phyloP scores from a whole-genome alignment of 2,888 invertebrate genomes.

The Cheilosia urbana region DNA sequence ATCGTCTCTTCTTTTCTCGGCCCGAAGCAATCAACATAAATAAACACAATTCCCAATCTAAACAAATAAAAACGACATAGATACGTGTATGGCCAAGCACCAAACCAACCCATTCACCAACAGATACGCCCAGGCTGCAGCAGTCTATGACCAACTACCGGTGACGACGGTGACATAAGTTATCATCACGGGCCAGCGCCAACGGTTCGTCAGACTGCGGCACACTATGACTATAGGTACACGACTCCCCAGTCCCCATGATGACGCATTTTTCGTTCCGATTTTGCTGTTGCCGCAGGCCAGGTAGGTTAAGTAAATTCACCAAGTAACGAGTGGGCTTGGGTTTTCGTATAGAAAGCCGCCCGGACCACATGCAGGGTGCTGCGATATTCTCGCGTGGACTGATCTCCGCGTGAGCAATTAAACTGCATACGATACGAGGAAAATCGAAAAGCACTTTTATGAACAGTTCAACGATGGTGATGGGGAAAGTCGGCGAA shows the following conservation, averaged over 20 bases:
- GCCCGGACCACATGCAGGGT: slow-evolving; percentile 11
- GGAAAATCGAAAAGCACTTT: slow-evolving; percentile 22
- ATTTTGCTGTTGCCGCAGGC: slow-evolving; percentile 5
- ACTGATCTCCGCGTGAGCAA: slow-evolving; percentile 11
- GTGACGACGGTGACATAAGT: slow-evolving; percentile 35
- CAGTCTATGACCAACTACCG: background rate
- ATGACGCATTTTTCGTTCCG: slow-evolving; percentile 52
- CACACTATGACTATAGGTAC: too few relatives aligned
- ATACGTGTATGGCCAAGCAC: slow-evolving; percentile 14
- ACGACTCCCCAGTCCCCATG: background rate
- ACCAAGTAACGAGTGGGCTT: slow-evolving; percentile 38
- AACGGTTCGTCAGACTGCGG: background rate
- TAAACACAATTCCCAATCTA: slow-evolving; percentile 53
- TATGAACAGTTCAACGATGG: slow-evolving; percentile 10
- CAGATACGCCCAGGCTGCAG: slow-evolving; percentile 5
- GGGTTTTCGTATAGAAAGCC: background rate
- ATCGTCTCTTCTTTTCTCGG: slow-evolving; percentile 12
- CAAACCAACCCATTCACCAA: slow-evolving; percentile 23
- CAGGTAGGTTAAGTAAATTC: slow-evolving; percentile 42
- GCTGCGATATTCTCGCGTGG: slow-evolving; percentile 8
- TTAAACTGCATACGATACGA: slow-evolving; percentile 30
- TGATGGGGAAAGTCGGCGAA: slow-evolving; percentile 19
- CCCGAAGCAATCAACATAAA: slow-evolving; percentile 57
- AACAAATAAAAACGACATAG: slow-evolving; percentile 48
- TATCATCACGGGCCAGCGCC: slow-evolving; percentile 21